Evolutionary conservation across 2,113 vertebrate species (phyloP), one percentile per base, ranked within the genome.

Genomic region (Camelus bactrianus): DNA sequence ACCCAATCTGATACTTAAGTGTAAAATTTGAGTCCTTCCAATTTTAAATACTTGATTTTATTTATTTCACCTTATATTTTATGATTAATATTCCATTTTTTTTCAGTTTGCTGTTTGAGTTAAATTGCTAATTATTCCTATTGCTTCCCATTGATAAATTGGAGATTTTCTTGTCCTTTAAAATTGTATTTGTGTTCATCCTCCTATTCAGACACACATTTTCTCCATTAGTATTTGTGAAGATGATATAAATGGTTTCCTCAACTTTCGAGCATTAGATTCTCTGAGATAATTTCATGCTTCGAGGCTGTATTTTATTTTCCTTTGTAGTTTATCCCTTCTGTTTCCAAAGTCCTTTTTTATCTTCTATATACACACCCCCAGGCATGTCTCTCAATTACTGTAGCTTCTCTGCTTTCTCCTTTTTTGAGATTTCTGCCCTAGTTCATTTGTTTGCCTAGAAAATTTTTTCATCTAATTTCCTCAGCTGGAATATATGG

Each of bases 41-140:
- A 38, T 62, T 83, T 69, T 85, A 75, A 60, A 79, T 72, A 62
- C 32, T 69, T 85, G 52, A 60, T 86, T 86, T 72, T 86, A 85
- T 93, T 85, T 26, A 58, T 79, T 72, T 86, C n/a, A 28, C 73
- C 26, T 46, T 58, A 15, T 70, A 28, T 62, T 69, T 84, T 26
- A 38, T 58, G 52, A 50, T 17, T 80, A 86, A 24, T 72, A 54
- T 64, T 58, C 24, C 24, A 15, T 56, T 48, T 69, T 67, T 67
- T 80, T 50, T 16, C 54, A 7, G 35, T 62, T 60, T 64, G 42
- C 73, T 87, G 35, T 54, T 64, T 86, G 46, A 72, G 62, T 77
- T 70, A 91, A 75, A 52, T 91, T 91, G 26, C n/a, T 80, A 42
- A 70, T 60, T 91, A 30, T 80, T 72, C 64, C 28, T 84, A 3